Base-by-base conservation (phyloP, 2,888 invertebrate genomes). In the Campoletis raptor region DNA sequence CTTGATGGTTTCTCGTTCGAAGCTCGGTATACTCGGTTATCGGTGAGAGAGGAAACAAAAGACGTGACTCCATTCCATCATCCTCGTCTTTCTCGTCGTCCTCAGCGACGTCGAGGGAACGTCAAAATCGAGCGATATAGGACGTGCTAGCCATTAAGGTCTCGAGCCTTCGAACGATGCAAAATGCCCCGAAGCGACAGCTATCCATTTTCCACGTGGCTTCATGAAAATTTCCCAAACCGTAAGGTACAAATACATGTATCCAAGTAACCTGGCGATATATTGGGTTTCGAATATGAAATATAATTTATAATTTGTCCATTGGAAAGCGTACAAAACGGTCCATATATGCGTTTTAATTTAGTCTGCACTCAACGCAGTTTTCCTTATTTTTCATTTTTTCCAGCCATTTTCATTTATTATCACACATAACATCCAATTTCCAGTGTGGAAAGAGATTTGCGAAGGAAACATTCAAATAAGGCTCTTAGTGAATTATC, bases 181-280 rank as follows among this genome's bases (percentile, higher is more conserved):
- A 83, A 81, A 88, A 87, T 86, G 80, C 82, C 87, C 81, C n/a
- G 66, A 77, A 86, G 86, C 83, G 21, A 61, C 82, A 54, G 57
- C 82, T 79, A 81, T 85, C 80, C 77, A 81, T 87, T 86, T 87
- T 86, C 85, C 81, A 83, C 85, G 80, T 66, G 80, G 80, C 76
- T 86, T 80, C 72, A 45, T 54, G 80, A 52, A 64, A 76, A 66
- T 80, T 76, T 42, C n/a, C 36, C 66, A 79, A 81, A 83, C 83
- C 52, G 37, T 80, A 18, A 21, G 66, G 52, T 54, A 30, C 73
- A 61, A 69, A 69, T 57, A 72, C 36, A 42, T 15, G n/a, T 30
- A 24, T 30, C 15, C 54, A n/a, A 18, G 24, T 15, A 61, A 24
- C 24, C 57, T 30, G 5, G 12, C 24, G 61, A 61, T 15, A 61